Evolutionary conservation across 2,888 invertebrate species (phyloP), one percentile per base, ranked within the genome.

Genomic region (Agrochola lychnidis): DNA sequence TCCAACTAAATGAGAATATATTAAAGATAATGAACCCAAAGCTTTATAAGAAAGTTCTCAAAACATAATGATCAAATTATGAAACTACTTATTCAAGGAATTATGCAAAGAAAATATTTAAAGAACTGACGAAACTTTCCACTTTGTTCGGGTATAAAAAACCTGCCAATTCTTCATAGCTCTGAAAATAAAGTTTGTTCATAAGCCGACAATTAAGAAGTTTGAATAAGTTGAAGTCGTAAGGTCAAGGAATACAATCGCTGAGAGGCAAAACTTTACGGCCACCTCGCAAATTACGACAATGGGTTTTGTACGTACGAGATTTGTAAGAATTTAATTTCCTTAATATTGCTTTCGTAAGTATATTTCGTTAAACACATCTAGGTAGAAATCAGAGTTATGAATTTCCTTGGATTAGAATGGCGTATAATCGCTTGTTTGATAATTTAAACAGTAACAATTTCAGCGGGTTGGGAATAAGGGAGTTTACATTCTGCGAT

Each of bases 161-260:
- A 73, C 42, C 51, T 75, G 51, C 68, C 53, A 72, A 87, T 69
- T 57, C 66, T 80, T 59, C 53, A 56, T 71, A 45, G 66, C 70
- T 85, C 59, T 51, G 62, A 66, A 79, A 76, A 84, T 70, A 73
- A 85, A 78, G 42, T 87, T 78, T 12, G 63, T 80, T 84, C 73
- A 69, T 84, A 87, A 85, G 81, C 51, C 63, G 3, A 68, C 71
- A 73, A 84, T 87, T 85, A 78, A 81, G 69, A 84, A 84, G 78
- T 84, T 84, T 30, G 62, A 45, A 57, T 64, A 59, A 72, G 70
- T 78, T 74, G 14, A 62, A 73, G 63, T 74, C 72, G 22, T 75
- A 53, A 84, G 82, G 73, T 84, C 85, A 68, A 77, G n/a, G 70
- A 51, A n/a, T 36, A 87, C 67, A 76, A 84, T 61, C 48, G 30